These are phyloP conservation scores for Rattus norvegicus DNA, from an alignment of 2,113 vertebrate genomes.

Conservation along the genomic window GRCr8 NC_086021.1:55635501-55636000, in stretches of 20 bases:
- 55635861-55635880: background rate
- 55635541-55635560: background rate
- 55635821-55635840: background rate
- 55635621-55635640: background rate
- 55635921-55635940: background rate
- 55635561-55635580: background rate
- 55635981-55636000: background rate
- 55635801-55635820: background rate
- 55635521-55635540: background rate
- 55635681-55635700: background rate
- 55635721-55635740: background rate
- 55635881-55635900: background rate
- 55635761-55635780: background rate
- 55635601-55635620: background rate
- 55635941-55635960: background rate
- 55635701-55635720: background rate
- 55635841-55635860: background rate
- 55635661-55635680: background rate
- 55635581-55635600: background rate
- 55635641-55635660: background rate
- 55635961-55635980: background rate
- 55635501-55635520: constrained; percentile 13
- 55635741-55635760: background rate
- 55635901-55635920: background rate
- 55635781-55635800: background rate